phyloP scores from a whole-genome alignment of 2,797 vertebrate genomes.

The Gymnoscopelus microlampas region DNA sequence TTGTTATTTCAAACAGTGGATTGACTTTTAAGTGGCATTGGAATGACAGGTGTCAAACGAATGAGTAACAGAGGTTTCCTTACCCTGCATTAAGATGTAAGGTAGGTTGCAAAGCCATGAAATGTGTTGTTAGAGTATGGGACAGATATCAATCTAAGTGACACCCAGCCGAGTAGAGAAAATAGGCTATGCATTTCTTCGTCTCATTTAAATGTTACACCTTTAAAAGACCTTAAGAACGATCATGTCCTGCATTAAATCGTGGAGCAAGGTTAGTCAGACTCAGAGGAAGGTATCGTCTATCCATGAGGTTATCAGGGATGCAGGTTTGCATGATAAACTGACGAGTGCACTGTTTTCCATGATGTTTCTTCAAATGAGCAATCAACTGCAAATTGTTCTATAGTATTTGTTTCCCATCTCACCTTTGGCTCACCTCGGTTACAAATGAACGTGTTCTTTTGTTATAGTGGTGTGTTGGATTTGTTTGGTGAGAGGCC shows the following conservation, averaged over 20 bases:
- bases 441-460: conserved; percentile 28
- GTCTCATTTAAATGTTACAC: conserved; percentile 19
- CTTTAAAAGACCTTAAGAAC: conserved; percentile 24
- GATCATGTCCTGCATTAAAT: neutral
- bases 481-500: conserved; percentile 64
- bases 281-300: conserved; percentile 18
- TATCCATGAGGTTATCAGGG: conserved; percentile 8
- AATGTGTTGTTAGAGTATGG: conserved; percentile 50
- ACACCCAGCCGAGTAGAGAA: conserved; percentile 43
- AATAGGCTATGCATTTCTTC: conserved; percentile 42
- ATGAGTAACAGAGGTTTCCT: conserved; percentile 34
- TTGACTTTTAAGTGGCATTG: conserved; percentile 67
- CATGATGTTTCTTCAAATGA: conserved; percentile 26
- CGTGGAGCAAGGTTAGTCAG: conserved; percentile 25
- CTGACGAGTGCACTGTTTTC: neutral
- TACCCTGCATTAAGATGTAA: conserved; percentile 10
- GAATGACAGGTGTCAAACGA: conserved; percentile 52
- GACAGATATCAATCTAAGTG: conserved; percentile 52
- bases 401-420: conserved; percentile 14
- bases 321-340: neutral
- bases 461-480: conserved; percentile 53
- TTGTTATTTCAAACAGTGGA: conserved; percentile 49
- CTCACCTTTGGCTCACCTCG: conserved; percentile 29
- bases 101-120: conserved; percentile 12
- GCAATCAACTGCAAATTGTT: conserved; percentile 32